Conservation (phyloP, 2,888 invertebrate species). For the Hirtodrosophila alboralis region DNA sequence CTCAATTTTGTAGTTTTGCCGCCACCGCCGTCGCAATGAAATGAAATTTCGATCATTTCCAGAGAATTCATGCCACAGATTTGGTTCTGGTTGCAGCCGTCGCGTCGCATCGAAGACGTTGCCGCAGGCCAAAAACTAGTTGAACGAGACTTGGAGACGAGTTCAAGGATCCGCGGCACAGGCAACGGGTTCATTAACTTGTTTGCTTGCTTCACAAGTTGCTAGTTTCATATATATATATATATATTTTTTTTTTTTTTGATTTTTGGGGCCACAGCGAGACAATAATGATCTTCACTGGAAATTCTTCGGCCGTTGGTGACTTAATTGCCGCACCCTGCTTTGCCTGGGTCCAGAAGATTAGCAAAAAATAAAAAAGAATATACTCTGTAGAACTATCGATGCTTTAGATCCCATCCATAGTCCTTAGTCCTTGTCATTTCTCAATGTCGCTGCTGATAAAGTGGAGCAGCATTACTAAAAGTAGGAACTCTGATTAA, state of each 20-base stretch:
- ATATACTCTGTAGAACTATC: too few species aligned
- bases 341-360: slow-evolving; percentile 52
- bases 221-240: slow-evolving; percentile 4
- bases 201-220: slow-evolving; percentile 52
- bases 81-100: slow-evolving; percentile 47
- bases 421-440: too few species aligned
- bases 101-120: slow-evolving; percentile 14
- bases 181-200: slow-evolving; percentile 75
- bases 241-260: slow-evolving; percentile 9
- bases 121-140: slow-evolving; percentile 60
- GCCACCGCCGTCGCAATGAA: slow-evolving; percentile 54
- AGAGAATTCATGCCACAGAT: slow-evolving; percentile 77
- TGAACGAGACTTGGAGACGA: slow-evolving; percentile 54
- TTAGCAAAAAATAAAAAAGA: slow-evolving; percentile 52
- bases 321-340: slow-evolving; percentile 77
- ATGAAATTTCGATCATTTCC: slow-evolving; percentile 77
- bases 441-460: slow-evolving; percentile 42
- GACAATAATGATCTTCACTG: slow-evolving; percentile 76
- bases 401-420: slow-evolving; percentile 4
- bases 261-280: slow-evolving; percentile 56
- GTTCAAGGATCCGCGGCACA: slow-evolving; percentile 65
- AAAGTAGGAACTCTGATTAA: slow-evolving; percentile 45
- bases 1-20: slow-evolving; percentile 51
- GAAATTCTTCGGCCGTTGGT: slow-evolving; percentile 62
- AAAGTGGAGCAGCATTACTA: slow-evolving; percentile 47